phyloP scores from a whole-genome alignment of 2,113 vertebrate genomes.

The Gnathonemus longibarbis region DNA sequence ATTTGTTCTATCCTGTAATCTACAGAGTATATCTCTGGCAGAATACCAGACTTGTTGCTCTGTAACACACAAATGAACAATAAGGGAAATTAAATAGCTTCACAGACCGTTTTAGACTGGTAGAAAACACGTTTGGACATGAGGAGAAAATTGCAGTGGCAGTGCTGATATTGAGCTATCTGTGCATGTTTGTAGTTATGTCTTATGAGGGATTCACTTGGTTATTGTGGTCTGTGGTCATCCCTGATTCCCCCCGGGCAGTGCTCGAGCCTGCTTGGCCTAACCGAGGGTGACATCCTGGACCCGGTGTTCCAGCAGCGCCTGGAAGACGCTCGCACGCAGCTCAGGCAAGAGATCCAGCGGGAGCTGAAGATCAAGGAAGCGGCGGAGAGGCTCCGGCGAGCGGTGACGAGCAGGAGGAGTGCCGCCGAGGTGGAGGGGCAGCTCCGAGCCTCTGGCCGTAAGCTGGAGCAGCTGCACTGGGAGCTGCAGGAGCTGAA shows the following conservation, averaged over 20 bases:
- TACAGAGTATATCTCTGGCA: not conserved
- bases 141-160: not conserved
- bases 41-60: not conserved
- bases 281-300: conserved; percentile 57
- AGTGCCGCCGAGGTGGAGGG: conserved; percentile 58
- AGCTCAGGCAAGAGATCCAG: conserved; percentile 64
- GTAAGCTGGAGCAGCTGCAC: conserved; percentile 62
- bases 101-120: not conserved
- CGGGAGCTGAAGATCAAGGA: conserved; percentile 69
- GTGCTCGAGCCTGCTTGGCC: conserved; percentile 37
- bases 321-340: conserved; percentile 54
- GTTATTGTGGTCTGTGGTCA: not conserved
- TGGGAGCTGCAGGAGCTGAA: conserved; percentile 65
- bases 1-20: not conserved
- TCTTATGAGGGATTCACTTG: not conserved
- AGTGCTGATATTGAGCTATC: not conserved
- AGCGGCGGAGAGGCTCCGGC: conserved; percentile 57
- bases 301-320: conserved; percentile 65
- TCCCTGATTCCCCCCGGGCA: conserved; percentile 13
- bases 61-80: not conserved
- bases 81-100: not conserved
- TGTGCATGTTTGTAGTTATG: not conserved
- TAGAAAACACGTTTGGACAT: not conserved
- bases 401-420: conserved; percentile 56
- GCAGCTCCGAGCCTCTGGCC: conserved; percentile 54